Conservation (phyloP, 1,140 invertebrate genomes). For the Drosophila pallidifrons region DNA sequence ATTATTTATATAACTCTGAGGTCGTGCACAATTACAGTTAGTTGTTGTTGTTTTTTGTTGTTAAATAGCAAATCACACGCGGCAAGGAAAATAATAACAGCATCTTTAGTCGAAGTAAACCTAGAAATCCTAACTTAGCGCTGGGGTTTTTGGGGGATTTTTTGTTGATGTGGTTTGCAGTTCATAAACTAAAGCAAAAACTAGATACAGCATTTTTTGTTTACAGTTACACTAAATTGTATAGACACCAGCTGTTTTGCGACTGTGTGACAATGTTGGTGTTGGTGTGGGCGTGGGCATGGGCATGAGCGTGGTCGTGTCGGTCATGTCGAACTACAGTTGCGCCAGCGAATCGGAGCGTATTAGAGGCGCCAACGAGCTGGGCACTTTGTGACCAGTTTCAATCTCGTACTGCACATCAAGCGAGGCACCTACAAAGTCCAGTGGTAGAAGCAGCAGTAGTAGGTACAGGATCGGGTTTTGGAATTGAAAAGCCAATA, state of each 20-base stretch:
- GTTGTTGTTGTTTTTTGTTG: slow-evolving; percentile 22
- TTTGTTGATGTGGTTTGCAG: slow-evolving; percentile 14
- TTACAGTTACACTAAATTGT: slow-evolving; percentile 60
- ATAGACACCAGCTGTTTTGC: slow-evolving; percentile 53
- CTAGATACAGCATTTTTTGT: slow-evolving; percentile 71
- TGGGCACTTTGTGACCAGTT: slow-evolving; percentile 90
- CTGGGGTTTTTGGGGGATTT: slow-evolving; percentile 28
- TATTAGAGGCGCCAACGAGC: slow-evolving; percentile 92
- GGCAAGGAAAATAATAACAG: slow-evolving; percentile 54
- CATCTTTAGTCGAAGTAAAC: slow-evolving; percentile 25
- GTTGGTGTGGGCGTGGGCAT: slow-evolving; percentile 23
- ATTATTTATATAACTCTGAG: slow-evolving; percentile 51
- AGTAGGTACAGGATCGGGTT: neutral
- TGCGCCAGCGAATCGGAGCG: slow-evolving; percentile 90
- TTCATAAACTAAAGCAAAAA: slow-evolving; percentile 67
- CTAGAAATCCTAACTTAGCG: slow-evolving; percentile 44
- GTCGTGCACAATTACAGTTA: slow-evolving; percentile 43
- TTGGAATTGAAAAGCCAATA: slow-evolving; percentile 14
- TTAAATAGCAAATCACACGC: slow-evolving; percentile 53
- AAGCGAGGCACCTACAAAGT: slow-evolving; percentile 87
- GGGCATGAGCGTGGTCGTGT: slow-evolving; percentile 29
- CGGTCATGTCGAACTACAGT: slow-evolving; percentile 86
- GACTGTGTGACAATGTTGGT: slow-evolving; percentile 23
- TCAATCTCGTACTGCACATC: slow-evolving; percentile 93
- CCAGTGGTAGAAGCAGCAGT: slow-evolving; percentile 37